phyloP scores from a whole-genome alignment of 2,888 invertebrate genomes.

The Napeogenes inachia region DNA sequence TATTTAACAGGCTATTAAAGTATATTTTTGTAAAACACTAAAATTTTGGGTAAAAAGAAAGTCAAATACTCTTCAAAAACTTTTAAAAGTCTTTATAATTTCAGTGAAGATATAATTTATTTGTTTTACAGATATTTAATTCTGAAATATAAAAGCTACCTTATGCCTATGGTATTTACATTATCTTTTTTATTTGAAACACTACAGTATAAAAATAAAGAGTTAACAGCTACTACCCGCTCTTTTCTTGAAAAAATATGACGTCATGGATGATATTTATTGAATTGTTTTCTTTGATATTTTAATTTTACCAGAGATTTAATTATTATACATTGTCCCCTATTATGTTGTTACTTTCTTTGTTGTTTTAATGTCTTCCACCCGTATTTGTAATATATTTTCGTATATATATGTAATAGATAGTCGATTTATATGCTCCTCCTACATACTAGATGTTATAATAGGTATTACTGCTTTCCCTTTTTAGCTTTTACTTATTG shows the following conservation, averaged over 20 bases:
- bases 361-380: conserved; percentile 27
- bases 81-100: background rate
- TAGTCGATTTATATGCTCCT: conserved; percentile 17
- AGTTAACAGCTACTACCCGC: background rate
- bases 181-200: conserved; percentile 1
- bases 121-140: background rate
- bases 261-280: background rate
- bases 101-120: background rate
- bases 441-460: conserved; percentile 20
- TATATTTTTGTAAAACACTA: no score
- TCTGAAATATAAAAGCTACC: background rate
- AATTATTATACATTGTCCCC: background rate
- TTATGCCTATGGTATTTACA: background rate
- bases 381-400: conserved; percentile 11
- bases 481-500: conserved; percentile 26
- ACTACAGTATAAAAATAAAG: conserved; percentile 1
- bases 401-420: conserved; percentile 9
- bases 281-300: background rate
- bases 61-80: background rate
- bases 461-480: conserved; percentile 22
- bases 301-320: background rate
- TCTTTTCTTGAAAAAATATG: background rate
- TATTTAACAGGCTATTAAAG: background rate
- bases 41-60: background rate
- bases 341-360: conserved; percentile 5